These are phyloP conservation scores for Tapirus terrestris DNA, from an alignment of 2,113 vertebrate genomes.

Conservation along the genomic window DNA sequence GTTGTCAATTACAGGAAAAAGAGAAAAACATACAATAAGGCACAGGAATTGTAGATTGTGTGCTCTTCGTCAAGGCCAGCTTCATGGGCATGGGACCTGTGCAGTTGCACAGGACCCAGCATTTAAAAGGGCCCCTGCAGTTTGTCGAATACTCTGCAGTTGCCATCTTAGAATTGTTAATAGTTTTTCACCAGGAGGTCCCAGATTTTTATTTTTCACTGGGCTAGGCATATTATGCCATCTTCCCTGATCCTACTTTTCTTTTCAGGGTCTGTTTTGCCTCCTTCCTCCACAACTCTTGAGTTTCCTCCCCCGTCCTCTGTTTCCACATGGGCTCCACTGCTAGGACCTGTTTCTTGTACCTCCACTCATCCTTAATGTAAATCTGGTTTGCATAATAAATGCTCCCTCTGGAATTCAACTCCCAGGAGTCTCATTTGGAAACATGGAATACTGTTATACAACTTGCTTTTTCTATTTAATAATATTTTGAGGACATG, in stretches of 20 bases:
- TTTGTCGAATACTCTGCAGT: not conserved
- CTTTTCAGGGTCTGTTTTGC: not conserved
- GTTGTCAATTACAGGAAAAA: not conserved
- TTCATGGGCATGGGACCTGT: not conserved
- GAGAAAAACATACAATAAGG: not conserved
- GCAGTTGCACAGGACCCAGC: accelerated
- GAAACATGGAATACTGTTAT: not conserved
- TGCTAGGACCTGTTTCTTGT: not conserved
- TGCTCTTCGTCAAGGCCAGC: not conserved
- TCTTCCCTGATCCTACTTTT: not conserved
- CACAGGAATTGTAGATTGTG: not conserved
- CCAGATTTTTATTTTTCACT: not conserved
- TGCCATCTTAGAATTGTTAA: not conserved
- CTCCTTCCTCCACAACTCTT: not conserved
- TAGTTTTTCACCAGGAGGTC: not conserved
- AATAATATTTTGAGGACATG: not conserved
- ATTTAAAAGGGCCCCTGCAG: not conserved
- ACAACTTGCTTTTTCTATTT: not conserved
- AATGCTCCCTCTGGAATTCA: conserved; percentile 3
- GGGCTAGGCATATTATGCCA: not conserved
- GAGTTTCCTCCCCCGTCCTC: not conserved
- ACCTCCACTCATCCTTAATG: not conserved
- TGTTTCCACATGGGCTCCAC: not conserved
- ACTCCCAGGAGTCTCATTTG: not conserved
- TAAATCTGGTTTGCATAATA: not conserved